phyloP scores from a whole-genome alignment of 2,113 vertebrate species.

The Glaucidium brasilianum region DNA sequence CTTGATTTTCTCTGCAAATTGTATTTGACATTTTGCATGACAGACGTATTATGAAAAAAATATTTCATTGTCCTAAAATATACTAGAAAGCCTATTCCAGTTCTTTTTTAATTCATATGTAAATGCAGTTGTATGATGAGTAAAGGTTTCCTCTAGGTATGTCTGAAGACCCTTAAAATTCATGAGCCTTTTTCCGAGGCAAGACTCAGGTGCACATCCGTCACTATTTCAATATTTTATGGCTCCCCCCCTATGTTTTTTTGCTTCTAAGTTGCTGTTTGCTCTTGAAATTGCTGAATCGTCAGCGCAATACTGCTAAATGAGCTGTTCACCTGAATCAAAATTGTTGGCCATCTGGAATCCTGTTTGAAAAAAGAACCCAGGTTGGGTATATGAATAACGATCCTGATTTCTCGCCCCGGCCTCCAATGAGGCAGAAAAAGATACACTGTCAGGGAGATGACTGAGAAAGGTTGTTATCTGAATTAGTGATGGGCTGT shows the following conservation, averaged over 20 bases:
- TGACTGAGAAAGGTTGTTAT: conserved; percentile 31
- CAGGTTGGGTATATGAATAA: neutral
- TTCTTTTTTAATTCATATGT: neutral
- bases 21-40: conserved; percentile 4
- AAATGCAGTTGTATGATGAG: neutral
- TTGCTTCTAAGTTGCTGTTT: conserved; percentile 22
- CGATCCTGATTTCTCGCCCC: neutral
- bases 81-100: neutral
- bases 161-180: conserved; percentile 47
- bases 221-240: conserved; percentile 26
- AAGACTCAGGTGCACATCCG: neutral
- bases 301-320: neutral
- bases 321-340: conserved; percentile 55
- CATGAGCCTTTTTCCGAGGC: neutral
- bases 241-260: neutral
- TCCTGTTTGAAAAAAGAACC: neutral
- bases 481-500: conserved; percentile 4
- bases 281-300: conserved; percentile 1
- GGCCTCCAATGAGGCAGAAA: conserved; percentile 43
- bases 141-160: neutral
- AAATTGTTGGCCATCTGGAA: conserved; percentile 54
- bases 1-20: conserved; percentile 18
- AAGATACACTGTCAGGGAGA: neutral
- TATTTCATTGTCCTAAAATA: neutral
- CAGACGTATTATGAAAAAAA: neutral